phyloP scores from a whole-genome alignment of 2,888 invertebrate species.

The Mesorhabditis sp. region DNA sequence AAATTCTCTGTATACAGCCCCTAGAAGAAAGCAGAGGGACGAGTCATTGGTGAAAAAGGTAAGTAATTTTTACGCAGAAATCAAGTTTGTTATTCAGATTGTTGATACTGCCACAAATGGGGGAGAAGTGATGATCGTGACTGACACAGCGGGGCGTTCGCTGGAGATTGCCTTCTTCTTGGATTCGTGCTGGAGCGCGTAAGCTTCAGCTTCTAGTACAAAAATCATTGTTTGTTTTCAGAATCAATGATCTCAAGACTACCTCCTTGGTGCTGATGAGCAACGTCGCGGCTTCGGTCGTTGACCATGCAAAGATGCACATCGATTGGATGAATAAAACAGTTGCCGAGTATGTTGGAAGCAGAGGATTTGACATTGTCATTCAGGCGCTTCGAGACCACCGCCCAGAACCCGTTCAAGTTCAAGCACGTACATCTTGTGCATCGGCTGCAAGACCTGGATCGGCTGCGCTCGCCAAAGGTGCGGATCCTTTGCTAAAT shows the following conservation, averaged over 20 bases:
- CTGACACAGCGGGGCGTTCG: slow-evolving; percentile 89
- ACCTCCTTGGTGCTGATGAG: slow-evolving; percentile 85
- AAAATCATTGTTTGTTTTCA: background rate
- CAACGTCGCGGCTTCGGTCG: slow-evolving; percentile 95
- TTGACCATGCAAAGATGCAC: slow-evolving; percentile 84
- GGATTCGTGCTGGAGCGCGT: slow-evolving; percentile 59
- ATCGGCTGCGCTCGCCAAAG: slow-evolving; percentile 81
- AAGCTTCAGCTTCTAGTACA: slow-evolving; percentile 6
- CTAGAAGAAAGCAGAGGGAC: slow-evolving; percentile 76
- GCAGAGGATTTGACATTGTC: background rate
- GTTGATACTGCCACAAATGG: slow-evolving; percentile 81
- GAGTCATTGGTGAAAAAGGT: slow-evolving; percentile 86
- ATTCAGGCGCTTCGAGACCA: slow-evolving; percentile 56
- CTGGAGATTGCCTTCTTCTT: slow-evolving; percentile 93
- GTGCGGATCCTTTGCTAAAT: slow-evolving; percentile 56
- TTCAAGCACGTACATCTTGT: slow-evolving; percentile 84
- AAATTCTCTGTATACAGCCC: slow-evolving; percentile 87
- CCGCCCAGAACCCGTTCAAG: slow-evolving; percentile 80
- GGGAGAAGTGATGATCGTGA: slow-evolving; percentile 90
- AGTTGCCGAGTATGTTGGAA: slow-evolving; percentile 71
- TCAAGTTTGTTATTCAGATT: slow-evolving; percentile 58
- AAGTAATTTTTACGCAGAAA: background rate
- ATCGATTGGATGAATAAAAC: slow-evolving; percentile 99
- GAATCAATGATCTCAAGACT: background rate
- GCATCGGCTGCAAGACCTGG: slow-evolving; percentile 81